Percentiles rank a stretch among this genome's conserved stretches.
Evolutionary conservation across 2,888 invertebrate species (phyloP).

Genomic region (Norana najaformis): DNA sequence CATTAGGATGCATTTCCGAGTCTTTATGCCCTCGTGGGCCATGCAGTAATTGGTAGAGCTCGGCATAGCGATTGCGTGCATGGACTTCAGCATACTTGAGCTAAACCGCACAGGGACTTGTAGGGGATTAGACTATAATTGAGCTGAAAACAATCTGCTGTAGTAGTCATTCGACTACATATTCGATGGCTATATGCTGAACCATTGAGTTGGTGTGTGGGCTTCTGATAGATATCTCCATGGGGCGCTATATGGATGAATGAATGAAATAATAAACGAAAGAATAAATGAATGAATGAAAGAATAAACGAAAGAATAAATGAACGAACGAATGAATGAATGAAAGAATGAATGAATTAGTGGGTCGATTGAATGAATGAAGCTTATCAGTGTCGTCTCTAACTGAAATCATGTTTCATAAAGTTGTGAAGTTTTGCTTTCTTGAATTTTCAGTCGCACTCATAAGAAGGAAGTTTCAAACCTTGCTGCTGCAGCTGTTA

Average conservation of each 20-base stretch:
- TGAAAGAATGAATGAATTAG: too few relatives aligned
- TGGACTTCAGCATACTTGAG: too few relatives aligned
- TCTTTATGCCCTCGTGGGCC: background rate
- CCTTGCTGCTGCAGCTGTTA: background rate
- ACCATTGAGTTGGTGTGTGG: background rate
- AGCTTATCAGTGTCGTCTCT: background rate
- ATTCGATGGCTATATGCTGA: background rate
- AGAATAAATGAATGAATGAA: too few relatives aligned
- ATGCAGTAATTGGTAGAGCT: background rate
- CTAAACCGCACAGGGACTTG: too few relatives aligned
- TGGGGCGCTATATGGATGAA: background rate
- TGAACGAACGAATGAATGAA: too few relatives aligned
- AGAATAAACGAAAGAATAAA: too few relatives aligned
- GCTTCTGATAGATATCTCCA: background rate
- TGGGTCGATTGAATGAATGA: too few relatives aligned
- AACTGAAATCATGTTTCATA: background rate
- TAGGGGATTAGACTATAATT: too few relatives aligned
- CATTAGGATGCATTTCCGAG: background rate
- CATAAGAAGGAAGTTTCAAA: background rate
- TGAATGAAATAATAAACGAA: too few relatives aligned
- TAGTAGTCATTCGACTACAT: background rate
- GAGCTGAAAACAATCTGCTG: too few relatives aligned
- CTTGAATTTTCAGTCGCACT: background rate
- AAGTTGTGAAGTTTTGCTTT: background rate
- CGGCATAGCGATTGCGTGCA: background rate